These are phyloP conservation scores for Brenthis daphne DNA, from an alignment of 2,888 invertebrate genomes.

Conservation along the genomic window DNA sequence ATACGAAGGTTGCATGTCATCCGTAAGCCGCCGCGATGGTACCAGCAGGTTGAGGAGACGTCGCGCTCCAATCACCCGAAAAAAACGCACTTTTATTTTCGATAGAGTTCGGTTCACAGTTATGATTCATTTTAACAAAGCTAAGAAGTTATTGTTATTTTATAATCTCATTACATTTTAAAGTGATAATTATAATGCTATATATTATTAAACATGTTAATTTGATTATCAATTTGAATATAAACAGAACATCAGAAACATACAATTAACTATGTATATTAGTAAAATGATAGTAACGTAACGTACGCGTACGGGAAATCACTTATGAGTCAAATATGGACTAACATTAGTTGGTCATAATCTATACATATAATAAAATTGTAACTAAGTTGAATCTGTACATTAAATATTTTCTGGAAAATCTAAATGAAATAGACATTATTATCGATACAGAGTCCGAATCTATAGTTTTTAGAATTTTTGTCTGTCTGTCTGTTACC, in stretches of 20 bases:
- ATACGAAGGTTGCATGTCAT: conserved; percentile 43
- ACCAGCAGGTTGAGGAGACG: conserved; percentile 52
- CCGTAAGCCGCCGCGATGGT: conserved; percentile 55
- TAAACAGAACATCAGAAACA: not conserved
- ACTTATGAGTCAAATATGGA: conserved; percentile 31
- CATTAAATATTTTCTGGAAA: too few species aligned
- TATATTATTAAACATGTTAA: too few species aligned
- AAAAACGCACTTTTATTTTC: conserved; percentile 59
- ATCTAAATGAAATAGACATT: too few species aligned
- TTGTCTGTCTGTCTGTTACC: too few species aligned
- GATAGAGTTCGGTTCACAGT: conserved; percentile 44
- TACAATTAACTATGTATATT: not conserved
- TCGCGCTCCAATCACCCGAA: conserved; percentile 54
- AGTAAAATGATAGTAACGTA: too few species aligned
- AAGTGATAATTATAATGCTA: not conserved
- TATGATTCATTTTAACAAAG: conserved; percentile 34
- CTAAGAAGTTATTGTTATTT: conserved; percentile 3
- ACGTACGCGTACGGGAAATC: conserved; percentile 11
- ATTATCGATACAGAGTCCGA: too few species aligned
- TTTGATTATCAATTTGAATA: too few species aligned
- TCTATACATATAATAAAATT: too few species aligned
- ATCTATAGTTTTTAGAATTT: too few species aligned
- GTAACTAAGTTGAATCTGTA: too few species aligned
- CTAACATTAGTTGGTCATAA: conserved; percentile 15
- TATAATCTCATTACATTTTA: not conserved